Base-by-base conservation (phyloP, 2,113 vertebrate species). In the Pimephales promelas region DNA sequence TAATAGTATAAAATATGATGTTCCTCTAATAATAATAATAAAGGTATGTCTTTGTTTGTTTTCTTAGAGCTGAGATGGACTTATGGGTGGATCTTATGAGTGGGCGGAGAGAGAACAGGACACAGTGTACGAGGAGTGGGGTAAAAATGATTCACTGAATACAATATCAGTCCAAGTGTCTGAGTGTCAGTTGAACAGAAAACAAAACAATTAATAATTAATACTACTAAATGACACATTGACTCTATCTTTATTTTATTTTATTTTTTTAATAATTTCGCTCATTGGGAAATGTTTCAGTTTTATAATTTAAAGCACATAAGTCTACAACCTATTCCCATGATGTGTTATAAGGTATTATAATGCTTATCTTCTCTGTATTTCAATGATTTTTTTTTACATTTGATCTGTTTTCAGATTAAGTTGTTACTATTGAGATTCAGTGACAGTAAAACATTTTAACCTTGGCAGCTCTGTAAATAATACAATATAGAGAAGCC, bases 101-200 rank as follows among this genome's bases (percentile, higher is more conserved):
- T 4, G 61, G 26, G 2, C 59, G 16, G 34, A 82, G 22, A 57
- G 31, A 59, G 45, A 54, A 31, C 52, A 84, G 5, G 79, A 86
- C 10, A 71, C 73, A 16, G 80, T 89, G 22, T 86, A 89, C 78
- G 86, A 87, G 64, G 84, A 89, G 56, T 89, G 86, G 79, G 88
- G 88, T 87, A 36, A 84, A 82, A 81, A 52, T 22, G 52, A 31
- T 11, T 26, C 7, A 20, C 28, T 43, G 31, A 68, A 20, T 34
- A 28, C 14, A 34, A 22, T 54, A 10, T 14, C 20, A 11, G n/a
- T 10, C 10, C 28, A 14, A 26, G 11, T 47, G 10, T 71, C 6
- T 47, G 7, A 40, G 34, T 43, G 40, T 72, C 10, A 72, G n/a
- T 47, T 72, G 1, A 72, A 43, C 43, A 73, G 13, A 40, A 40